Conservation (phyloP, 2,797 vertebrate genomes). For the Girardinus metallicus region DNA sequence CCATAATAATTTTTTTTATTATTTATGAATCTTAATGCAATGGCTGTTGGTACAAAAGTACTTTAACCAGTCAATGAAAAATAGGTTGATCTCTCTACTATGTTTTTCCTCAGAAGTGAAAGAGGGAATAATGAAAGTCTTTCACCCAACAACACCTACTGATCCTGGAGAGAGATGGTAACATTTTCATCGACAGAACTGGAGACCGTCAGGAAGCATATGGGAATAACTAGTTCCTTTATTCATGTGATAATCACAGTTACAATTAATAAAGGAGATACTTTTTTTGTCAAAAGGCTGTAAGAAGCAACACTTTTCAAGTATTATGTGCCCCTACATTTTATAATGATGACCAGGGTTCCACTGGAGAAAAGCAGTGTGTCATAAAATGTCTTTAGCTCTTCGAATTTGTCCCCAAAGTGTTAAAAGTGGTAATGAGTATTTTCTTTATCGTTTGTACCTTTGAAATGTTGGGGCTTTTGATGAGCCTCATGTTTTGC, state of each 20-base stretch:
- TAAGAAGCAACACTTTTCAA: not conserved
- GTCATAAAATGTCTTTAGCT: not conserved
- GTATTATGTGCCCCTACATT: not conserved
- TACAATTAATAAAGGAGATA: not conserved
- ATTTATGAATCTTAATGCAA: not conserved
- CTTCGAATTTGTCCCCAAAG: not conserved
- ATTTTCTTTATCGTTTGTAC: not conserved
- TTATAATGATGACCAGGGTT: not conserved
- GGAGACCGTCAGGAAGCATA: not conserved
- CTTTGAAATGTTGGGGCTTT: not conserved
- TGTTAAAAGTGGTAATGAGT: not conserved
- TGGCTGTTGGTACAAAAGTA: not conserved
- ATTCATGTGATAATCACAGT: not conserved
- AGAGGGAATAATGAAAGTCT: not conserved
- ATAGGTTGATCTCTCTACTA: not conserved
- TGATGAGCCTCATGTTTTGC: slow-evolving; percentile 3
- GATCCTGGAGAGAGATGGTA: not conserved
- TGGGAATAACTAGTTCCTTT: not conserved
- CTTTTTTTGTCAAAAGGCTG: not conserved
- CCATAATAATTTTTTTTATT: not conserved
- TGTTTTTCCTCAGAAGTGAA: not conserved
- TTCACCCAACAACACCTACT: not conserved
- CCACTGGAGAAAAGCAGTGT: slow-evolving; percentile 1
- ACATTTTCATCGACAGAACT: not conserved
- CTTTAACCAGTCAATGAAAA: not conserved